These are phyloP conservation scores for Melanchra persicariae DNA, from an alignment of 2,888 invertebrate species.

Conservation along the genomic window DNA sequence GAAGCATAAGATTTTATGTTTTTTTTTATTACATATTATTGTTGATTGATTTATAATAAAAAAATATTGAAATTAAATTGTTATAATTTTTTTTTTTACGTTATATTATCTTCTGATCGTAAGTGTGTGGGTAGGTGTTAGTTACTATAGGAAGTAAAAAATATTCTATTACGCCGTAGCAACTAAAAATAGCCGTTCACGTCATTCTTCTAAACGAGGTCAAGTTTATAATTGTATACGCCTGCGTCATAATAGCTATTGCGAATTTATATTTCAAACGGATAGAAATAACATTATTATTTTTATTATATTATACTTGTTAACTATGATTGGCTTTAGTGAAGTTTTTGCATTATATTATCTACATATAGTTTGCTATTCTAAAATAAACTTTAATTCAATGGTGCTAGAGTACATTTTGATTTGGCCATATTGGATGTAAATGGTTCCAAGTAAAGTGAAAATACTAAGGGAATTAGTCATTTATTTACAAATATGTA, in stretches of 20 bases:
- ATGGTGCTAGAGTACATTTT: rapidly evolving
- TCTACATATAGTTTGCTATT: not conserved
- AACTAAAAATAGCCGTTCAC: constrained; percentile 40
- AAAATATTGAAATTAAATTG: not conserved
- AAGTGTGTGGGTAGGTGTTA: not conserved
- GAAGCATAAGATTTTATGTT: no score
- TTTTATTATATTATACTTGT: not conserved
- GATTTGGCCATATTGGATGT: not conserved
- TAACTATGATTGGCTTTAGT: not conserved
- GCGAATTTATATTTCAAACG: no score
- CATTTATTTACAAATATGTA: no score
- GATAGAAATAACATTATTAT: not conserved
- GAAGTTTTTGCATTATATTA: not conserved
- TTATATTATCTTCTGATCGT: not conserved
- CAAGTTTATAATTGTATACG: constrained; percentile 13
- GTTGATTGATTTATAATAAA: not conserved
- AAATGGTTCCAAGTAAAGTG: no score
- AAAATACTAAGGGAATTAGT: no score
- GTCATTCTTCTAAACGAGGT: constrained; percentile 39
- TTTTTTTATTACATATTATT: constrained; percentile 5
- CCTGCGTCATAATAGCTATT: not conserved
- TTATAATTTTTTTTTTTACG: not conserved
- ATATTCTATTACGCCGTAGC: not conserved
- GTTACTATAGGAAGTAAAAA: constrained; percentile 14
- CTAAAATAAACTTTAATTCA: not conserved